phyloP scores from a whole-genome alignment of 2,113 vertebrate genomes.

The Psephotus haematonotus region DNA sequence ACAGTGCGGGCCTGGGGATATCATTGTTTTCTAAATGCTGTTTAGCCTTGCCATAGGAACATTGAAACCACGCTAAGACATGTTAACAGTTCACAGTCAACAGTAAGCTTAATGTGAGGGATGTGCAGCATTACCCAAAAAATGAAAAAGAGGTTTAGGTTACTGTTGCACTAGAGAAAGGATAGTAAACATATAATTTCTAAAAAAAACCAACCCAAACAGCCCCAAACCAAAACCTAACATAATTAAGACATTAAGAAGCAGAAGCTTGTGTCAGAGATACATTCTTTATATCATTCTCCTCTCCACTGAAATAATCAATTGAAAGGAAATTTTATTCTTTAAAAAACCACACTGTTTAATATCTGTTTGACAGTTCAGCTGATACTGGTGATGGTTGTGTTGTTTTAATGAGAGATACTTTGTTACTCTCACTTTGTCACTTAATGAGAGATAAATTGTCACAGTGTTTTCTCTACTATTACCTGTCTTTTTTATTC shows the following conservation, averaged over 20 bases:
- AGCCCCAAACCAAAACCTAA: background rate
- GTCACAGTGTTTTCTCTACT: background rate
- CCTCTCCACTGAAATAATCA: background rate
- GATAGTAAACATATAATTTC: background rate
- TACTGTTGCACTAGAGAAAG: background rate
- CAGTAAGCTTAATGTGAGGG: background rate
- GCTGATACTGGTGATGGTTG: constrained; percentile 11
- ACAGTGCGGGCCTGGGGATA: constrained; percentile 38
- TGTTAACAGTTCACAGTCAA: constrained; percentile 56
- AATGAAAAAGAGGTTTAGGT: constrained; percentile 12
- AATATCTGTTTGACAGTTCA: background rate
- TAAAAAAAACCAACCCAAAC: background rate
- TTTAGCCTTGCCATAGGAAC: constrained; percentile 60
- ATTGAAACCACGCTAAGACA: constrained; percentile 54
- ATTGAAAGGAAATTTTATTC: background rate
- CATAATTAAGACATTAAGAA: background rate
- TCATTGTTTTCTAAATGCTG: constrained; percentile 49
- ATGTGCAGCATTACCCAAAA: background rate
- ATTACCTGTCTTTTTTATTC: constrained; percentile 9
- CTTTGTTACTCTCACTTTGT: background rate
- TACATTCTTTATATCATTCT: background rate
- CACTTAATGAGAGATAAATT: background rate
- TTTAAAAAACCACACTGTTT: background rate
- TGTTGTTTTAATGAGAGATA: background rate
- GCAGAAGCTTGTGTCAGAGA: background rate